A percentile compares a stretch with the other conserved stretches of the same genome.
Evolutionary conservation across 2,888 invertebrate species (phyloP).

Genomic region (Oscheius sp.): DNA sequence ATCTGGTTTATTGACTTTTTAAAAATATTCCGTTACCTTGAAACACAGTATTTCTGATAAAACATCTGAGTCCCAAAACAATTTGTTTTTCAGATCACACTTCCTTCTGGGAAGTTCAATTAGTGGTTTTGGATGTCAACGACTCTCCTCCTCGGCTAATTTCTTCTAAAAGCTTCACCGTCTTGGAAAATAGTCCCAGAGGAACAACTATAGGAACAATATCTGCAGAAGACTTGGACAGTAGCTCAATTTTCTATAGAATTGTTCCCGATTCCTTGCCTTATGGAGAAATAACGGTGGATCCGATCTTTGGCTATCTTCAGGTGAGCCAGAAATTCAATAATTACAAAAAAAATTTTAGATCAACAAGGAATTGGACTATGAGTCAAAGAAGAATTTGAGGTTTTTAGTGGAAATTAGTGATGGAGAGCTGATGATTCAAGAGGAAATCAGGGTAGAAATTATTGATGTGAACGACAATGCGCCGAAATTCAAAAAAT

Average conservation of each 20-base stretch:
- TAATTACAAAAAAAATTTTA: background rate
- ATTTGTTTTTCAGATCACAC: slow-evolving; percentile 27
- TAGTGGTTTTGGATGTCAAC: slow-evolving; percentile 20
- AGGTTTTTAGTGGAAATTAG: slow-evolving; percentile 6
- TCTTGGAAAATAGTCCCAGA: slow-evolving; percentile 15
- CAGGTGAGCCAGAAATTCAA: slow-evolving; percentile 10
- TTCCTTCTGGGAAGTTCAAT: background rate
- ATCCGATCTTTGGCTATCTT: slow-evolving; percentile 43
- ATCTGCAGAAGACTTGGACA: slow-evolving; percentile 12
- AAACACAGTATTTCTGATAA: no score
- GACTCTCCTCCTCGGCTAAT: slow-evolving; percentile 27
- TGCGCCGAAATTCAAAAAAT: slow-evolving; percentile 7
- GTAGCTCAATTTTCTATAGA: slow-evolving; percentile 26
- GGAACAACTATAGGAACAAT: slow-evolving; percentile 17
- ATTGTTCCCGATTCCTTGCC: slow-evolving; percentile 39
- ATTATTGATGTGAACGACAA: slow-evolving; percentile 28
- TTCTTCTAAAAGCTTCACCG: slow-evolving; percentile 6
- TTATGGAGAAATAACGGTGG: slow-evolving; percentile 29
- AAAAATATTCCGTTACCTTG: no score
- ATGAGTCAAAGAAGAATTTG: slow-evolving; percentile 19
- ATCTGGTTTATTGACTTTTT: no score
- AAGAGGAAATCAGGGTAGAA: slow-evolving; percentile 1
- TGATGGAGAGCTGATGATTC: slow-evolving; percentile 5
- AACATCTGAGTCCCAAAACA: no score
- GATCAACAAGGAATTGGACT: slow-evolving; percentile 39